These are phyloP conservation scores for Cuniculus paca DNA, from an alignment of 2,797 vertebrate genomes.

Conservation along the genomic window DNA sequence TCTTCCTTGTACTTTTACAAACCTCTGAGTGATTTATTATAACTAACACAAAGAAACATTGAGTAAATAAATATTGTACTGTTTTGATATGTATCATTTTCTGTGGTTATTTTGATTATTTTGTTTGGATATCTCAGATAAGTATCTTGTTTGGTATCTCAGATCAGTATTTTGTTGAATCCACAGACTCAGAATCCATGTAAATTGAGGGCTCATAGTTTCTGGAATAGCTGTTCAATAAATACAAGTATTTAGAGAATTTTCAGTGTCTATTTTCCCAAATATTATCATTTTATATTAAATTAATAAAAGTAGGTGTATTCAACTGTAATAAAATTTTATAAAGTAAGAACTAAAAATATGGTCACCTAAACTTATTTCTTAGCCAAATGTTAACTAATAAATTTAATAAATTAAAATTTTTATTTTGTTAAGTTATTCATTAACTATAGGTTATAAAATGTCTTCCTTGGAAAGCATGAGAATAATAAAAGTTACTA, in stretches of 20 bases:
- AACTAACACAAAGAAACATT: not conserved
- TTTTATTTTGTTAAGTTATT: constrained; percentile 6
- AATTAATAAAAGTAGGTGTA: not conserved
- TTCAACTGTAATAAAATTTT: not conserved
- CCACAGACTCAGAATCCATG: too few species aligned
- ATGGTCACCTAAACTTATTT: not conserved
- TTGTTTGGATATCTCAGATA: not conserved
- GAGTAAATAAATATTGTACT: not conserved
- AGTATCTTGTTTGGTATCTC: not conserved
- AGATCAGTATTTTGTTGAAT: not conserved
- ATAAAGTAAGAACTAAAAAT: not conserved
- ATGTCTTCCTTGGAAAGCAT: not conserved
- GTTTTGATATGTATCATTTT: not conserved
- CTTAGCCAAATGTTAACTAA: not conserved
- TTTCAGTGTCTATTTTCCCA: not conserved
- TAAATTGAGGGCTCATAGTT: not conserved
- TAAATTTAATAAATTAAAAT: not conserved
- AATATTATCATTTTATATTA: not conserved
- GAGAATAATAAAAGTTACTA: not conserved
- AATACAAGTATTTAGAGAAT: not conserved
- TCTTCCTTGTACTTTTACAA: not conserved
- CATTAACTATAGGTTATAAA: not conserved
- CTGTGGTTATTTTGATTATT: not conserved
- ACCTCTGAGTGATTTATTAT: not conserved
- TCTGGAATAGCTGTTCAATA: not conserved